A percentile compares a stretch with the other conserved stretches of the same genome.
Conservation (phyloP, 2,113 vertebrate genomes). For the Ahaetulla prasina region DNA sequence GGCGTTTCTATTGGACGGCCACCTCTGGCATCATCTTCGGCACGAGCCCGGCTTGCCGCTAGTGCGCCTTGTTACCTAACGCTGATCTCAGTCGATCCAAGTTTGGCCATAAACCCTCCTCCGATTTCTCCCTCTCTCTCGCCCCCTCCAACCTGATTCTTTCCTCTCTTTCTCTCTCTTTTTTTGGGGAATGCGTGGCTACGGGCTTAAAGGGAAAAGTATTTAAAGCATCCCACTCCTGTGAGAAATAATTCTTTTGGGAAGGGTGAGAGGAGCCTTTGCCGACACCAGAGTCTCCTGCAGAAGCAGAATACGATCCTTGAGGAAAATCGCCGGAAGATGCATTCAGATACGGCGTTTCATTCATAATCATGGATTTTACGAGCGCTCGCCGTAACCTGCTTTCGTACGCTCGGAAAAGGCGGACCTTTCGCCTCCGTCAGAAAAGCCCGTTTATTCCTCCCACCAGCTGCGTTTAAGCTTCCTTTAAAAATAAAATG, state of each 20-base stretch:
- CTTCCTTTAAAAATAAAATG: background rate
- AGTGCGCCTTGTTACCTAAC: background rate
- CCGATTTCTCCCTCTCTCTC: background rate
- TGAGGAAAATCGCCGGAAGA: background rate
- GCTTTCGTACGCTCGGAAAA: background rate
- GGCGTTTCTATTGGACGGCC: background rate
- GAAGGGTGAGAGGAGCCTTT: background rate
- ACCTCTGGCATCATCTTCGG: background rate
- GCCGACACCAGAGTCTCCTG: background rate
- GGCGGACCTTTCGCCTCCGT: background rate
- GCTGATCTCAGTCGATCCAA: background rate
- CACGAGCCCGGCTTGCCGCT: background rate
- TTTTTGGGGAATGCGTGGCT: background rate
- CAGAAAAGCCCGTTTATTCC: background rate
- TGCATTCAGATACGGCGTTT: background rate
- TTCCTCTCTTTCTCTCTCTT: accelerated
- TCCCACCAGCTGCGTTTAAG: background rate
- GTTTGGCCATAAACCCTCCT: background rate
- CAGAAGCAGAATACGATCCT: background rate
- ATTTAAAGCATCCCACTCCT: background rate
- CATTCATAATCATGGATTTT: background rate
- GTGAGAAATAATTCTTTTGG: background rate
- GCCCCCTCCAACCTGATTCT: background rate
- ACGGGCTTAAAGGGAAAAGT: background rate
- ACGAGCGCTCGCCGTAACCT: background rate